These are phyloP conservation scores for Alligator mississippiensis DNA, from an alignment of 2,113 vertebrate genomes.

Conservation along the genomic window DNA sequence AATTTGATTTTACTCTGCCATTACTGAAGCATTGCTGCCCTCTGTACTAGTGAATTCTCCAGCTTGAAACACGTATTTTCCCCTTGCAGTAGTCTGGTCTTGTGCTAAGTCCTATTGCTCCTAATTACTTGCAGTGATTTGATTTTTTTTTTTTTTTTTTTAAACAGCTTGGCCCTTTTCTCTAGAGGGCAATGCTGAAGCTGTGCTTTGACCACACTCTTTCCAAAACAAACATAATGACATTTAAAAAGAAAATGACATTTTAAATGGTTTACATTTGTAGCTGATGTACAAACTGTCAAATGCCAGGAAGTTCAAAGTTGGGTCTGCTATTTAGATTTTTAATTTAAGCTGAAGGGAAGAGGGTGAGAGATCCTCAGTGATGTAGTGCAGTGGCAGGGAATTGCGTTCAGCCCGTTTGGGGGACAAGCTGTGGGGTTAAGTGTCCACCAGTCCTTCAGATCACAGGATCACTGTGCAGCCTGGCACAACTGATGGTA, in stretches of 20 bases:
- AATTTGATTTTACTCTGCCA: no score
- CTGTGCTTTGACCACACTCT: background rate
- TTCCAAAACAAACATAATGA: background rate
- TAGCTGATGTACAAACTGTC: background rate
- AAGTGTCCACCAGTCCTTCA: background rate
- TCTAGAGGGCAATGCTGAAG: background rate
- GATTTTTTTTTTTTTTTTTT: background rate
- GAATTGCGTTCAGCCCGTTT: rapidly evolving
- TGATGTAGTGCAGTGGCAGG: rapidly evolving
- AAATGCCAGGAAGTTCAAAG: background rate
- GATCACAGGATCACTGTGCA: background rate
- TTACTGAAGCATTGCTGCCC: no score
- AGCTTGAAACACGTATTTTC: background rate
- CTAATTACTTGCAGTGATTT: background rate
- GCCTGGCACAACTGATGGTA: background rate
- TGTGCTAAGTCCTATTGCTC: background rate
- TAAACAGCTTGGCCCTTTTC: background rate
- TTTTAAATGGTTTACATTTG: background rate
- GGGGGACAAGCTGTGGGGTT: background rate
- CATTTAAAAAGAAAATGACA: background rate
- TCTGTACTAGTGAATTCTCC: background rate
- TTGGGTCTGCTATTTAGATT: background rate
- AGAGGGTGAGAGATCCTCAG: background rate
- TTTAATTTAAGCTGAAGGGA: background rate
- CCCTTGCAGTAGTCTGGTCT: background rate